Evolutionary conservation across 2,113 vertebrate genomes (phyloP).

Genomic region (Alligator mississippiensis): DNA sequence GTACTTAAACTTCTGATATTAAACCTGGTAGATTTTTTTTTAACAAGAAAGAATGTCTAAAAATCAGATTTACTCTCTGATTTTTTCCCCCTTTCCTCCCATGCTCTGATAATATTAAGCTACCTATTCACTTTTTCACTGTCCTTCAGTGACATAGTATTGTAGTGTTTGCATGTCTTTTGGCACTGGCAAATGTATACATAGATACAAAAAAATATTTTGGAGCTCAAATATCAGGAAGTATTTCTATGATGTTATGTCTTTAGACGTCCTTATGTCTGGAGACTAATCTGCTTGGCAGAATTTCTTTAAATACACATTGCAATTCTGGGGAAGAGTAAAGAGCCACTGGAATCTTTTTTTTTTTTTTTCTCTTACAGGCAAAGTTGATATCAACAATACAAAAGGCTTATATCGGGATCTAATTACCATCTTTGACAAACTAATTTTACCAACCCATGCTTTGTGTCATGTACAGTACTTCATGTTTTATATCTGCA

Average conservation of each 20-base stretch:
- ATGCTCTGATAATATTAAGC: neutral
- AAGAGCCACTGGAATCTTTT: fast-evolving
- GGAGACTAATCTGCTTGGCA: neutral
- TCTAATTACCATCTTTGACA: slow-evolving; percentile 90
- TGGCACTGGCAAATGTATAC: neutral
- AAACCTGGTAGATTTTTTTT: neutral
- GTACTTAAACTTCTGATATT: neutral
- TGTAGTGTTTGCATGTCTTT: neutral
- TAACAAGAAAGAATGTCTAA: neutral
- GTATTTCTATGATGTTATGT: neutral
- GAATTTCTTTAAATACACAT: neutral
- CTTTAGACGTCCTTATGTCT: neutral
- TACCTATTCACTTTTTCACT: neutral
- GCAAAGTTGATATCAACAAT: slow-evolving; percentile 80
- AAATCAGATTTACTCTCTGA: neutral
- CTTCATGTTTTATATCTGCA: slow-evolving; percentile 93
- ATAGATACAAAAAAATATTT: neutral
- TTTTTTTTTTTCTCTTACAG: slow-evolving; percentile 70
- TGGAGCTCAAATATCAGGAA: neutral
- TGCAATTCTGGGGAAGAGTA: neutral
- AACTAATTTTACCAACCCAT: slow-evolving; percentile 94
- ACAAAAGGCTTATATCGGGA: slow-evolving; percentile 93
- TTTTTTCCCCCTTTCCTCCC: neutral
- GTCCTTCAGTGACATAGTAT: neutral
- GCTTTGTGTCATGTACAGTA: slow-evolving; percentile 95